These are phyloP conservation scores for Saxidomus purpurata DNA, from an alignment of 1,140 invertebrate species.

Conservation along the genomic window DNA sequence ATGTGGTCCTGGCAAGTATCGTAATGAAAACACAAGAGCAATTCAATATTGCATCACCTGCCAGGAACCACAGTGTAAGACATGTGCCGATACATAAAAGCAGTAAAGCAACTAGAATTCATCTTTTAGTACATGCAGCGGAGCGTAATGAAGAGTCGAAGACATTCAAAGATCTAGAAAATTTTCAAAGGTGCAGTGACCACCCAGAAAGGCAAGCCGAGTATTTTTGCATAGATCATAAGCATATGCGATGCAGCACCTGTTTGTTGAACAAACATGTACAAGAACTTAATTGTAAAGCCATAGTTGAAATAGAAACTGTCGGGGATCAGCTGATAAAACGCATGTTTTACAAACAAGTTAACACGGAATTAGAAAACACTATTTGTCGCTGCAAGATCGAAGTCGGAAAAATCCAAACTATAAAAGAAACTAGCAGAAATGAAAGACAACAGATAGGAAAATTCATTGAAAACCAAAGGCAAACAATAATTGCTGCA, in stretches of 20 bases:
- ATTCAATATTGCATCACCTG: not conserved
- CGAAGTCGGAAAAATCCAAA: not conserved
- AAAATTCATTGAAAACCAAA: not conserved
- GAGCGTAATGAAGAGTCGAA: not conserved
- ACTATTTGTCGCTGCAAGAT: not conserved
- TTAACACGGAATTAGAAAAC: not conserved
- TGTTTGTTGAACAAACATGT: constrained; percentile 3
- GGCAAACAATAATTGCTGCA: not conserved
- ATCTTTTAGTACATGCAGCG: not conserved
- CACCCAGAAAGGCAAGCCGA: not conserved
- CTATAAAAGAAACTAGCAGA: not conserved
- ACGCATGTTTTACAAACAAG: not conserved
- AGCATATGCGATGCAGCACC: not conserved
- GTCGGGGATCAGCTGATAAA: not conserved
- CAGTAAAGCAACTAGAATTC: not conserved
- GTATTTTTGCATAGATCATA: not conserved
- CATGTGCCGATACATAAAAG: not conserved
- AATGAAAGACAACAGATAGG: not conserved
- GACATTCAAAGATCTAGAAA: not conserved
- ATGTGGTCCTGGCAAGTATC: not conserved
- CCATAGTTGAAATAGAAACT: not conserved
- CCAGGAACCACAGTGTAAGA: not conserved
- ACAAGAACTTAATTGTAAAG: not conserved
- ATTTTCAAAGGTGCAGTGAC: not conserved
- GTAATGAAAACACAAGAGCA: not conserved